These are phyloP conservation scores for Pogonomyrmex californicus DNA, from an alignment of 1,140 invertebrate species.

Conservation along the genomic window DNA sequence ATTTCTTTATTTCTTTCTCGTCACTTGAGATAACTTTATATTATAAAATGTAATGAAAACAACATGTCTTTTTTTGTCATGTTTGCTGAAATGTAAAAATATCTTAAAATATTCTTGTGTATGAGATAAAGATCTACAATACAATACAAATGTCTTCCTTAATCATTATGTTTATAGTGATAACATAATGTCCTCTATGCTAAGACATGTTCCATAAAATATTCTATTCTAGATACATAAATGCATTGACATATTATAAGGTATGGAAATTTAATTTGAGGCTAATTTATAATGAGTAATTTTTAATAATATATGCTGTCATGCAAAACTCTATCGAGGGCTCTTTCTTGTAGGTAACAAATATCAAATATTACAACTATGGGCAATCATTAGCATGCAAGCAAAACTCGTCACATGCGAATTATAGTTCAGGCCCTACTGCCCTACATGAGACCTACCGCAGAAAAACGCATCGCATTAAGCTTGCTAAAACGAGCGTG, in stretches of 20 bases:
- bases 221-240: not conserved
- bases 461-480: not conserved
- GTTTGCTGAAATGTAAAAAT: not conserved
- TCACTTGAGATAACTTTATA: not conserved
- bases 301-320: not conserved
- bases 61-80: not conserved
- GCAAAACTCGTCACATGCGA: conserved; percentile 60
- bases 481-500: not conserved
- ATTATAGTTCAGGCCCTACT: not conserved
- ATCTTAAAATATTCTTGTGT: not conserved
- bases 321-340: not conserved
- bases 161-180: too few species aligned
- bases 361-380: conserved; percentile 63
- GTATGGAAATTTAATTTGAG: not conserved
- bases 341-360: conserved; percentile 41
- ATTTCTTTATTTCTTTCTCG: not conserved
- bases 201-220: not conserved
- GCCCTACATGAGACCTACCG: conserved; percentile 42
- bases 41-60: not conserved
- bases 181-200: not conserved
- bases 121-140: not conserved
- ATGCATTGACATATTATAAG: too few species aligned
- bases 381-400: conserved; percentile 63
- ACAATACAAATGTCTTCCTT: not conserved
- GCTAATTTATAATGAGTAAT: not conserved